phyloP scores from a whole-genome alignment of 2,888 invertebrate genomes.

The Temnothorax unifasciatus region DNA sequence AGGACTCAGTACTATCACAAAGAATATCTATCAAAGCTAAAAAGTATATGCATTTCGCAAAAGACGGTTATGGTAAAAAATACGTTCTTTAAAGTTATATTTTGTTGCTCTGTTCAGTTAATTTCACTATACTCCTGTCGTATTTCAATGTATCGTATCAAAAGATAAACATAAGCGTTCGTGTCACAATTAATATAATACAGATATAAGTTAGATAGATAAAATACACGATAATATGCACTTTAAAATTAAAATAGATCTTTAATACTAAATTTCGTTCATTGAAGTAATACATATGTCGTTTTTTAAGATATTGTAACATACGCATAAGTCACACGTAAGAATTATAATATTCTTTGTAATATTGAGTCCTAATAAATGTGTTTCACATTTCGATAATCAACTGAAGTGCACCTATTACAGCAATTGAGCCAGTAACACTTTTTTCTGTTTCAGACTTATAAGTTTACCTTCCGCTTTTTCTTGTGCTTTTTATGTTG shows the following conservation, averaged over 20 bases:
- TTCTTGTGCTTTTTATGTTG: constrained; percentile 85
- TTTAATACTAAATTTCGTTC: background rate
- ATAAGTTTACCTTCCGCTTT: constrained; percentile 84
- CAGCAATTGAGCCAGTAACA: constrained; percentile 68
- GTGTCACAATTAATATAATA: constrained; percentile 5
- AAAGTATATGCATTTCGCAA: constrained; percentile 3
- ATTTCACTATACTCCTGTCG: background rate
- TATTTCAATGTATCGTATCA: background rate
- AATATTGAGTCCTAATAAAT: constrained; percentile 65
- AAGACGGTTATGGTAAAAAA: background rate
- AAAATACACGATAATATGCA: constrained; percentile 12
- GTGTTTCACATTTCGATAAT: constrained; percentile 61
- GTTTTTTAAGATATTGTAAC: constrained; percentile 6
- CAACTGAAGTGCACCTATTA: constrained; percentile 71
- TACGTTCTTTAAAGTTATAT: constrained; percentile 4
- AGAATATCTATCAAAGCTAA: constrained; percentile 58
- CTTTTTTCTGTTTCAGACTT: constrained; percentile 64
- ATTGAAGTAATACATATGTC: background rate
- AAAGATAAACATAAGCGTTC: background rate
- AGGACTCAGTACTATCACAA: constrained; percentile 68
- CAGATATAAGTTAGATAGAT: background rate
- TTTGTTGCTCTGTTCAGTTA: background rate
- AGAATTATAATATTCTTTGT: constrained; percentile 63
- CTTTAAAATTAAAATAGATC: background rate
- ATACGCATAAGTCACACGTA: background rate